These are phyloP conservation scores for Flexamia atlantica DNA, from an alignment of 2,888 invertebrate genomes.

Conservation along the genomic window DNA sequence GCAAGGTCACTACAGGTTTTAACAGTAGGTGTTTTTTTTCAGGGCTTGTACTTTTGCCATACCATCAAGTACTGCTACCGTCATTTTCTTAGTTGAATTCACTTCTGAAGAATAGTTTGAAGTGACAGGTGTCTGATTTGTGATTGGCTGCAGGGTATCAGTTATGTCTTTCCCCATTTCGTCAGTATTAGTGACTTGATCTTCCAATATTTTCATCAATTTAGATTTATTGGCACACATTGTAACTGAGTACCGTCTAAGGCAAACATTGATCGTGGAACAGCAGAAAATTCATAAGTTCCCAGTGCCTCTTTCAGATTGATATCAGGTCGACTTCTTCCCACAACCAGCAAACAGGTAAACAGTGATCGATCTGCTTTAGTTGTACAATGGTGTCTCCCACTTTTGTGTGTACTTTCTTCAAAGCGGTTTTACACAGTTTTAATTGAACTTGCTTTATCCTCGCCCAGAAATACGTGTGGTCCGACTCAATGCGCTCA, in stretches of 20 bases:
- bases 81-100: neutral
- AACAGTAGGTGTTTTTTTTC: neutral
- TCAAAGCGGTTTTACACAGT: neutral
- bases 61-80: constrained; percentile 33
- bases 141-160: constrained; percentile 23
- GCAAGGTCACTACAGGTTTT: constrained; percentile 37
- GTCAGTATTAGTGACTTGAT: constrained; percentile 19
- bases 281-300: constrained; percentile 32
- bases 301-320: constrained; percentile 9
- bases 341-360: constrained; percentile 25
- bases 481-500: neutral
- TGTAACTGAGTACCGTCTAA: constrained; percentile 29
- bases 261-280: constrained; percentile 26
- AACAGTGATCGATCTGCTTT: constrained; percentile 46
- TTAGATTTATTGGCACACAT: constrained; percentile 35
- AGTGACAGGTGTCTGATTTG: constrained; percentile 17
- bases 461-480: neutral
- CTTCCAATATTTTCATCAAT: constrained; percentile 41
- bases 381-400: constrained; percentile 5
- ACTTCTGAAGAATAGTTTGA: constrained; percentile 32
- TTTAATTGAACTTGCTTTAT: neutral
- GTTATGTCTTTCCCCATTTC: constrained; percentile 34
- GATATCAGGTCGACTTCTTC: constrained; percentile 37
- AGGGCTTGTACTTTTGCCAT: constrained; percentile 38
- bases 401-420: constrained; percentile 1